Base-by-base conservation (phyloP, 1,140 invertebrate genomes). In the Anthonomus grandis region DNA sequence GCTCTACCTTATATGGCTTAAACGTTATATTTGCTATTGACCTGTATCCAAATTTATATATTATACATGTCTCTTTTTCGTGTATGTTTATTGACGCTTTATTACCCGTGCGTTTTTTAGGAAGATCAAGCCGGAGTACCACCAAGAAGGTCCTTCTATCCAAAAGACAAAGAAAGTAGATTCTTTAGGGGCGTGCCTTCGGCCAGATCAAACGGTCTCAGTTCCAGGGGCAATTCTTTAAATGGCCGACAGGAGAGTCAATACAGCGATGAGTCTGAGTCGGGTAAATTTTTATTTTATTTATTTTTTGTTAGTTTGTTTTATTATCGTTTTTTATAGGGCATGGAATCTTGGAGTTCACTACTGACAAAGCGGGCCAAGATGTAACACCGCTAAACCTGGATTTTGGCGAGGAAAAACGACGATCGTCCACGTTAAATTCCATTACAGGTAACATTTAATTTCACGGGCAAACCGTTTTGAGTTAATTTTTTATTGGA, bases 341-440 rank as follows among this genome's bases (percentile, higher is more conserved):
- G 24, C 82, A 85, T 55, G 86, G 86, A 21, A 87, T 88, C 64
- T 68, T 94, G 19, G 91, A 94, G 70, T 91, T 94, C 74, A 87
- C 86, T 31, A 89, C 92, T 1, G 87, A 91, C 41, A 93, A 93
- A 75, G 91, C 90, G 0, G 91, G 91, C 5, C 85, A 86, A 69
- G 91, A 94, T 71, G 88, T 93, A 9, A 92, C 90, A 8, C 91
- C 91, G 5, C 78, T 90, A 45, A 90, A 90, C 73, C 81, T 91
- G 55, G 85, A 90, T 65, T 93, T 93, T 70, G 83, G 83, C 52
- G 80, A 85, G 51, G 77, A 80, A 54, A 83, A 85, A 67, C 79
- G 83, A 64, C 74, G 82, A 62, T 85, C 81, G 41, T 83, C 85
- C 12, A 86, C 85, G 0, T 75, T 87, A 44, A 86, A 86, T 71